phyloP scores from a whole-genome alignment of 30 jellyfish, hydroid and myxozoan species.

The Mastigias papua region DNA sequence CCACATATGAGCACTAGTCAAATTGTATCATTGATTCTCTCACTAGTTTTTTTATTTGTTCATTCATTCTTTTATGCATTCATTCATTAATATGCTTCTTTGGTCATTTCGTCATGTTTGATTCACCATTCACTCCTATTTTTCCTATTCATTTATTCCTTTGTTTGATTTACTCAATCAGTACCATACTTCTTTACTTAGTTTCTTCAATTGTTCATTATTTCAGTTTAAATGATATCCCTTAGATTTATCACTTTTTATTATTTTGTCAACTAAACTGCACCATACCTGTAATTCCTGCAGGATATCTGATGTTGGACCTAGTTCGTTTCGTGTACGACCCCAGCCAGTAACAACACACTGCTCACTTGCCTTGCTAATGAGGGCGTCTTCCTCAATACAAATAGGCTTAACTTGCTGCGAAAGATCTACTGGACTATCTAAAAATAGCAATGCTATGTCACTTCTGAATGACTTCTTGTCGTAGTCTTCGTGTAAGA shows the following conservation, averaged over 20 bases:
- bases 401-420: neutral
- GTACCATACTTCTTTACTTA: neutral
- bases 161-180: neutral
- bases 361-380: neutral
- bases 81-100: neutral
- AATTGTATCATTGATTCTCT: neutral
- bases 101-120: neutral
- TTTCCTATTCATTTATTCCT: neutral
- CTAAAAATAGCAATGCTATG: neutral
- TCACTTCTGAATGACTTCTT: neutral
- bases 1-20: neutral
- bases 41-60: neutral
- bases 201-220: too few species aligned
- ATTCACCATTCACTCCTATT: neutral
- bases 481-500: conserved; percentile 10
- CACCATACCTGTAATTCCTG: neutral
- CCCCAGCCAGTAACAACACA: conserved; percentile 15
- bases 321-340: neutral
- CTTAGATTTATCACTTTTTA: too few species aligned
- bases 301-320: conserved; percentile 2
- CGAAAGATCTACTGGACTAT: neutral
- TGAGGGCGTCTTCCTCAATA: neutral
- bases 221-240: too few species aligned
- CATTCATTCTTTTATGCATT: neutral
- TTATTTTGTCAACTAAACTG: too few species aligned